Percentiles rank a stretch among this genome's conserved stretches.
phyloP scores from a whole-genome alignment of 53 echinoderm and acorn worm species.

The Glandiceps talaboti region DNA sequence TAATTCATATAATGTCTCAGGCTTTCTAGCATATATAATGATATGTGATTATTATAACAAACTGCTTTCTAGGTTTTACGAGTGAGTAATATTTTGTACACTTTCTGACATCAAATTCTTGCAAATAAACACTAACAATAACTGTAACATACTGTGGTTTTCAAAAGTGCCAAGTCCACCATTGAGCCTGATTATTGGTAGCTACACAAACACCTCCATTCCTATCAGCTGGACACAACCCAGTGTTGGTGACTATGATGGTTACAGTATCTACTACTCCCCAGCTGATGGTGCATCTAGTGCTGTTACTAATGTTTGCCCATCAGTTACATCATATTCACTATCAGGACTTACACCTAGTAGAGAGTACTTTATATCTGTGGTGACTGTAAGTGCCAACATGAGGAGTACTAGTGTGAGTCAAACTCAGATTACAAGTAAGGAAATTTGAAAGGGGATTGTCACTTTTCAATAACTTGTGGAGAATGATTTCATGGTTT shows the following conservation, averaged over 20 bases:
- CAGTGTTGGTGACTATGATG: constrained; percentile 3
- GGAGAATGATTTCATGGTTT: no score
- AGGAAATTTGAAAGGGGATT: no score
- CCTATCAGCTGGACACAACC: constrained; percentile 7
- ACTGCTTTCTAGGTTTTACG: no score
- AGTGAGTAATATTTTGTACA: no score
- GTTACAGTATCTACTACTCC: neutral
- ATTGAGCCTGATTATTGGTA: neutral
- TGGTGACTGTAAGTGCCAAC: neutral
- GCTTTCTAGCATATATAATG: no score
- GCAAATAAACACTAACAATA: no score
- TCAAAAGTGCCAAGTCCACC: neutral
- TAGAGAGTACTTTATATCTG: neutral
- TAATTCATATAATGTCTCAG: no score
- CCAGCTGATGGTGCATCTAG: neutral
- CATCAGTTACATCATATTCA: neutral
- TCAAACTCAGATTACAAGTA: neutral
- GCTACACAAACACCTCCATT: neutral
- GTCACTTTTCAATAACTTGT: no score
- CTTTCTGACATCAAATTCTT: no score
- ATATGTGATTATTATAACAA: no score
- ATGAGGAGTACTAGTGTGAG: neutral
- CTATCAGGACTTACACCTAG: neutral
- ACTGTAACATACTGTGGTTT: no score
- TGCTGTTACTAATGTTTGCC: neutral